Evolutionary conservation across 2,113 vertebrate genomes (phyloP), one percentile per base, ranked within the genome.

Genomic region (Grammomys surdaster): DNA sequence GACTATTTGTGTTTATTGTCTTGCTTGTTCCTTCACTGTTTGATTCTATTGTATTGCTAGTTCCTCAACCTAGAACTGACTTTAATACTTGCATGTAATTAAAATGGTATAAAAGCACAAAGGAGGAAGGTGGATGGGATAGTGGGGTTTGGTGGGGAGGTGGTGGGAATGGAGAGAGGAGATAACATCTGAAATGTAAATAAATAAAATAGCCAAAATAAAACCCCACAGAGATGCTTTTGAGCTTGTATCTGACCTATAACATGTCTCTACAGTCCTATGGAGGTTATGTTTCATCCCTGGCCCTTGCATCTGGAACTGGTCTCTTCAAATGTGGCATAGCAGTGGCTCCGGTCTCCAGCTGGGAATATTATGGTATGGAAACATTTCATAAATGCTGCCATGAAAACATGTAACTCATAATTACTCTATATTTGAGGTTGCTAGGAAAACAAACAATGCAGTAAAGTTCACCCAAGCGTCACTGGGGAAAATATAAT

Each of bases 331-430:
- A 99, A 98, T 99, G 99, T 93, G 99, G 99, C 90, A 99, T 99
- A 75, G 99, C 99, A 69, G 99, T 99, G 65, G 99, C 99, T 97
- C 99, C 99, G 22, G 99, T 99, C 91, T 99, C 99, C 96, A 99
- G 99, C 97, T 99, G 99, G 99, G 99, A 99, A 97, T 99, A 99
- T 99, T 99, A 99, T 31, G 99, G 99, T 99, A 99, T 97, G 99
- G 95, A 97, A 98, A 90, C 56, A 97, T 97, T 87, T 97, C 70
- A 97, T 97, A 96, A 98, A 98, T 86, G 60, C 94, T 97, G 92
- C 88, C 92, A 80, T 97, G 89, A 97, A 98, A 98, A 96, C 80
- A 96, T 95, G 95, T 95, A 97, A 95, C 82, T 95, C 95, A 94
- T 98, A 97, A 97, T 97, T 91, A 93, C 91, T 98, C 97, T 97